Percentiles rank a stretch among this genome's conserved stretches.
These are phyloP conservation scores for Rhipidura dahli DNA, from an alignment of 2,113 vertebrate species.

Conservation along the genomic window DNA sequence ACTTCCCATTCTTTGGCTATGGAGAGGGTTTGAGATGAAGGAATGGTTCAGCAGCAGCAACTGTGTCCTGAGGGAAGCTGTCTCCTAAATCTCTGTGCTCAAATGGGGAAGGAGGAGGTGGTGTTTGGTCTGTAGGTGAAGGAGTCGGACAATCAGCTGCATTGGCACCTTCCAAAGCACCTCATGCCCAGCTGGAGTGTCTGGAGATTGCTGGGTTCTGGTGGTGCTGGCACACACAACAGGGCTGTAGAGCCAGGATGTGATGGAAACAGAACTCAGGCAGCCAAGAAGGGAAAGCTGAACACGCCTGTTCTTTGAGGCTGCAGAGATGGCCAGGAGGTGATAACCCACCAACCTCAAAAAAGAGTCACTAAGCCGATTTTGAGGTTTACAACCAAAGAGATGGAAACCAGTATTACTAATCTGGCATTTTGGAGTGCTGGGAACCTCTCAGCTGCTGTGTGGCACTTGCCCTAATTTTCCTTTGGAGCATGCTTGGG, in stretches of 20 bases:
- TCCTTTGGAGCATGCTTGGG: not conserved
- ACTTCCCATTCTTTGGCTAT: not conserved
- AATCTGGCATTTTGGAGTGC: not conserved
- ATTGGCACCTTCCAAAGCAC: not conserved
- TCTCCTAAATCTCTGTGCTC: not conserved
- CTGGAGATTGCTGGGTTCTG: not conserved
- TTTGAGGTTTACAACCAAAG: not conserved
- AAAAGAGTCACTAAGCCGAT: not conserved
- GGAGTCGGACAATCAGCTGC: fast-evolving
- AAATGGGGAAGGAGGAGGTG: not conserved
- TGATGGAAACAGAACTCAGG: not conserved
- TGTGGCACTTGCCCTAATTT: not conserved
- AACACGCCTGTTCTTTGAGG: not conserved
- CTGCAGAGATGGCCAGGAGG: not conserved
- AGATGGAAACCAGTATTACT: not conserved
- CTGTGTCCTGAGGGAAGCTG: not conserved
- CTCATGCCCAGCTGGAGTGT: not conserved
- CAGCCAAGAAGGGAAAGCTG: not conserved
- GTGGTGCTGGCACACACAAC: not conserved
- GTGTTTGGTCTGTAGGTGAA: not conserved
- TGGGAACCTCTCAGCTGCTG: not conserved
- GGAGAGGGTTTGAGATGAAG: not conserved
- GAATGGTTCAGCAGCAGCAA: not conserved
- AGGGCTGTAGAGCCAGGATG: not conserved
- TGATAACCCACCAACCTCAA: not conserved